Base-by-base conservation (phyloP, 1,140 invertebrate species). In the Carposina sasakii region DNA sequence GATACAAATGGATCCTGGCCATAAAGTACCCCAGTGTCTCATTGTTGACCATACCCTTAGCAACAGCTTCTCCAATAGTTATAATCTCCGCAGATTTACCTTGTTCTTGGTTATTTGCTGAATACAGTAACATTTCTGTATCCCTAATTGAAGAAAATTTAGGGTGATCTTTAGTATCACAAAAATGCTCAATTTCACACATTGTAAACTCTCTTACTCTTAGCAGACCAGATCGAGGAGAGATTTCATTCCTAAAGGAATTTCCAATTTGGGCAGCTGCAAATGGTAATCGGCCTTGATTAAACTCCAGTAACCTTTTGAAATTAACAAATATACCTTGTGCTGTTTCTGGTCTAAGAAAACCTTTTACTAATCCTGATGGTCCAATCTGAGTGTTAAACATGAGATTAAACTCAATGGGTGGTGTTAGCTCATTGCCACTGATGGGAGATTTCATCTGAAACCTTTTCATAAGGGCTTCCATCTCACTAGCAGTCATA, bases 311-410 rank as follows among this genome's bases (percentile, higher is more conserved):
- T 2, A 99, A 85, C 16, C 98, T 86, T 81, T 98, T 98, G 71
- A 99, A 99, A 81, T 99, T 99, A 0, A 99, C 98, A 87, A 99
- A 99, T 48, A 99, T 99, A 19, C 98, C 98, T 85, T 99, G 98
- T 2, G 98, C 98, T 17, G 98, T 99, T 88, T 99, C 98, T 20
- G 98, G 98, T 59, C 98, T 89, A 0, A 99, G 86, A 72, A 93
- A 99, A 85, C 96, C 97, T 88, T 98, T 98, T 0, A 98, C 86
- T 19, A 94, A 78, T 2, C 98, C 98, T 52, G 96, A 94, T 6
- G 98, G 98, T 20, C 98, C 98, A 71, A 99, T 99, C 71, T 94
- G 93, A 0, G 97, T 99, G 23, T 90, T 92, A 85, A 99, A 99
- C 98, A 99, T 99, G 2, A 99, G 87, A 86, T 99, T 99, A 77